Evolutionary conservation across 2,113 vertebrate genomes (phyloP), one percentile per base, ranked within the genome.

Genomic region (Oxyruncus cristatus): DNA sequence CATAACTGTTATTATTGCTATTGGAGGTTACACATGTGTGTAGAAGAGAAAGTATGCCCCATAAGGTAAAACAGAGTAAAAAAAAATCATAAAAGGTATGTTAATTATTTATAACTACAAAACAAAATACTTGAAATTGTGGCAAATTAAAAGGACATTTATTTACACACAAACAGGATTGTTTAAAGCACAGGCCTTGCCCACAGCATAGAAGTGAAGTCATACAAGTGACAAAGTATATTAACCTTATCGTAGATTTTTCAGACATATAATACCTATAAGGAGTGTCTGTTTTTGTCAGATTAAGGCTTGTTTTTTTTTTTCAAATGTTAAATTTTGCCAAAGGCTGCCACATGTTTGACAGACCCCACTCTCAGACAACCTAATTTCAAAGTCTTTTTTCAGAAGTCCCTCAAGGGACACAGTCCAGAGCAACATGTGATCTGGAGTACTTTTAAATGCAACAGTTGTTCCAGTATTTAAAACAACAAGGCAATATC

Each of bases 81-180:
- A 94, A 94, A 84, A 96, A 83, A 89, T 90, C 92, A 97, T 97
- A 66, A 96, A 97, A 96, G 92, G 30, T 97, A 96, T 97, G 93
- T 96, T 91, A 95, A 92, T 96, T 91, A 97, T 97, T 97, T 97
- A 75, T 95, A 97, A 79, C 86, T 97, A 61, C 75, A 95, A 93
- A 96, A 95, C 75, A 97, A 92, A 88, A 96, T 95, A 83, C 49
- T 92, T 97, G 80, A 91, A 96, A 97, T 97, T 97, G 94, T 61
- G 94, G 72, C 84, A 96, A 94, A 97, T 97, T 98, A 96, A 97
- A 97, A 84, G 75, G 24, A 70, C 30, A 94, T 93, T 96, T 94
- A 95, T 96, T 97, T 93, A 92, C 85, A 66, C 68, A 80, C 75
- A 97, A 97, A 97, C 78, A 96, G 44, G 82, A 95, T 95, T 94